These are phyloP conservation scores for Mobula hypostoma DNA, from an alignment of 2,113 vertebrate species.

Conservation along the genomic window DNA sequence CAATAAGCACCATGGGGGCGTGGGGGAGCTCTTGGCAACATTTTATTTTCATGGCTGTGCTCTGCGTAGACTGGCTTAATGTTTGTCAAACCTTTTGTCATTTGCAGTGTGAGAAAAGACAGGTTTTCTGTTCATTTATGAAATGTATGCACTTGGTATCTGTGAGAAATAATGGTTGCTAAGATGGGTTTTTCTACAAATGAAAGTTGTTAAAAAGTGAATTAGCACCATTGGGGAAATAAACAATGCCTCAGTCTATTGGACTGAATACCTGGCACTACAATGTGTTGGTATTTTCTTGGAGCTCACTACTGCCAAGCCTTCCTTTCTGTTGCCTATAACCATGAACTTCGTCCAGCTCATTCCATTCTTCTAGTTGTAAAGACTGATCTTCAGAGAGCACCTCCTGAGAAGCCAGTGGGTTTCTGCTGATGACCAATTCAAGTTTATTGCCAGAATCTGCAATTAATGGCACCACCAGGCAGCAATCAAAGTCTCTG, in stretches of 20 bases:
- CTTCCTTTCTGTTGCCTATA: constrained; percentile 60
- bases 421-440: constrained; percentile 90
- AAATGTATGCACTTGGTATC: constrained; percentile 12
- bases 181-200: constrained; percentile 46
- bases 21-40: neutral
- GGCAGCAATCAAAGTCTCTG: constrained; percentile 96
- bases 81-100: constrained; percentile 3
- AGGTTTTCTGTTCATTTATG: constrained; percentile 5
- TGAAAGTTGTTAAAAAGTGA: constrained; percentile 48
- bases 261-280: constrained; percentile 61
- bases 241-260: constrained; percentile 40
- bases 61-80: constrained; percentile 28
- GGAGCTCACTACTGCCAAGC: constrained; percentile 51
- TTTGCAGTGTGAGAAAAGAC: neutral
- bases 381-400: constrained; percentile 47
- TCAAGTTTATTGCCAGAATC: constrained; percentile 94
- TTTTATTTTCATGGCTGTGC: constrained; percentile 24
- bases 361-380: constrained; percentile 57
- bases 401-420: constrained; percentile 61
- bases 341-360: constrained; percentile 53
- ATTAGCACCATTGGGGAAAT: constrained; percentile 79
- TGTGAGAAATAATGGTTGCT: neutral
- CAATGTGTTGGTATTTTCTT: constrained; percentile 79
- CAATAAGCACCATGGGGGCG: neutral
- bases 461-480: constrained; percentile 91